Base-by-base conservation (phyloP, 2,797 vertebrate genomes). In the Melanogrammus aeglefinus region DNA sequence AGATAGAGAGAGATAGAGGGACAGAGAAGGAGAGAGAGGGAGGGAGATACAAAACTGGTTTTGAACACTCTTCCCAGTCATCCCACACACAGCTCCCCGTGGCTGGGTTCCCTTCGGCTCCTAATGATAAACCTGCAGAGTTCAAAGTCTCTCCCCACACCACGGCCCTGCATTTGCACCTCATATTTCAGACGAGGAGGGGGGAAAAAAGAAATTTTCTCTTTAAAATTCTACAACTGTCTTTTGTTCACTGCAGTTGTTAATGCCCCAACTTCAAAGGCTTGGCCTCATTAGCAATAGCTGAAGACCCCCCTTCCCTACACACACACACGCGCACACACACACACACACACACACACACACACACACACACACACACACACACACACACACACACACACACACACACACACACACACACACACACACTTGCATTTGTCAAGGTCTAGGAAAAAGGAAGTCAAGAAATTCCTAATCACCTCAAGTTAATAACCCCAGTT, bases 241-340 rank as follows among this genome's bases (percentile, higher is more conserved):
- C 92, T 93, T 94, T 95, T 95, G 93, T 94, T 96, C 93, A 91
- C 94, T 94, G 89, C 92, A 88, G 92, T 93, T 93, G 92, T 93
- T 95, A 95, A 95, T 91, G 91, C 93, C 94, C 94, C 88, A 92
- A 94, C 94, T 94, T 93, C 95, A 95, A 95, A 95, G 94, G 87
- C 91, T 86, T 86, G 85, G 90, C 93, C 93, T 96, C 94, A 94
- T 95, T 94, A 94, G 94, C 93, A 92, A 69, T 92, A 94, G 89
- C 93, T 91, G 93, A 94, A 93, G 93, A 94, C 94, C 94, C 95
- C 94, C 93, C 92, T 94, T 6, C 8, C 66, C 66, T 27, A 8
- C 66, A 6, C 63, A n/a, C 44, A 47, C 13, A 47, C 44, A 47
- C 44, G 14, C 44, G 14, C 44, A 47, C 44, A 47, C 44, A 47